Evolutionary conservation across 2,888 invertebrate species (phyloP), one percentile per base, ranked within the genome.

Genomic region (Sarcophaga subvicina): DNA sequence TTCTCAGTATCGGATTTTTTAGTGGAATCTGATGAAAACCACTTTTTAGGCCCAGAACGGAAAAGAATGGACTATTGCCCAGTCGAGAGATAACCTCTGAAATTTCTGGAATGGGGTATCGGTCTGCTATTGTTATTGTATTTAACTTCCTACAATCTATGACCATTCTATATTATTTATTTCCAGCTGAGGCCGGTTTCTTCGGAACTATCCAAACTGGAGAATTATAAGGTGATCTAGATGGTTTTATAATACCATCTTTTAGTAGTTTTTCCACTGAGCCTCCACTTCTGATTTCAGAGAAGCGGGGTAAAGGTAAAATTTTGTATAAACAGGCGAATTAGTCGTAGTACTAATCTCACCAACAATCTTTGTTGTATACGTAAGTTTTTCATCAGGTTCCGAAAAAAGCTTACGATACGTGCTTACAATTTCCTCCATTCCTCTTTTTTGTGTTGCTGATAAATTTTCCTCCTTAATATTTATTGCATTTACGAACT

Each of bases 1-100:
- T 83, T 85, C 25, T 84, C 76, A 0, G 67, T 82, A 62, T 88
- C 85, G 49, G 12, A 49, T 49, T 80, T 70, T 83, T 80, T 45
- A 88, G 45, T 20, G 59, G 66, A 12, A 88, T 88, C 67, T 87
- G 85, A n/a, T 88, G 83, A 62, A 49, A 49, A 49, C 49, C 49
- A 49, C 49, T 27, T 78, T 80, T 80, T 2, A 77, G 45, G 62
- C 78, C 83, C 3, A 83, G 59, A 14, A 83, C 83, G 2, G 83
- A 62, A 63, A 79, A 81, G 17, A 72, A 83, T 17, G 22, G 77
- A 47, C 76, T 83, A 14, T 14, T 5, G 5, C 83, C 78, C 70
- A 87, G 59, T 47, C 63, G 63, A 45, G 64, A 75, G 20, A 71
- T 49, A 14, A 49, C 49, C 49, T 49, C 14, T 49, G 49, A 49